Evolutionary conservation across 2,797 vertebrate genomes (phyloP).

Genomic region (Threskiornis aethiopicus): DNA sequence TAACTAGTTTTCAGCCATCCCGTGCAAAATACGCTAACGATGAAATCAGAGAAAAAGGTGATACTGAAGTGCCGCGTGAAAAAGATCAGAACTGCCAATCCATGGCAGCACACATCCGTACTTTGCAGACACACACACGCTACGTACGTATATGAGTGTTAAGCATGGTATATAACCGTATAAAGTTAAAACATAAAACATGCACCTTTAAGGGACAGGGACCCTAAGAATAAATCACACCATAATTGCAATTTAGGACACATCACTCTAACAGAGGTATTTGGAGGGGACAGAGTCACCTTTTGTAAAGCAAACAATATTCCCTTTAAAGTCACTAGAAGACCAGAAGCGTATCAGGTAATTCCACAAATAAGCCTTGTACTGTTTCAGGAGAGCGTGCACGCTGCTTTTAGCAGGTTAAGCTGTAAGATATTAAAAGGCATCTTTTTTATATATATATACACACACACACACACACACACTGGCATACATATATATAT

Average conservation of each 20-base stretch:
- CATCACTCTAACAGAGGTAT: too few relatives aligned
- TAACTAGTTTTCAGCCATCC: neutral
- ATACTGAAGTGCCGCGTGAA: neutral
- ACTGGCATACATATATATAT: neutral
- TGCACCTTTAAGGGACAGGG: neutral
- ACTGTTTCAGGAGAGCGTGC: neutral
- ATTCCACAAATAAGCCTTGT: neutral
- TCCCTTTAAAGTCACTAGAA: neutral
- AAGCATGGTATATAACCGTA: too few relatives aligned
- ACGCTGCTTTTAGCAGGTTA: neutral
- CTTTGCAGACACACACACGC: neutral
- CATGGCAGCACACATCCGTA: rapidly evolving
- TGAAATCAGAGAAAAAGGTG: neutral
- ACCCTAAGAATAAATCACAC: neutral
- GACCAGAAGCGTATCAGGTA: neutral
- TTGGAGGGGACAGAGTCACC: neutral
- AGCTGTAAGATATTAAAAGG: neutral
- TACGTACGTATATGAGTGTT: rapidly evolving
- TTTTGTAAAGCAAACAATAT: neutral
- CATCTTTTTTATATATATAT: neutral
- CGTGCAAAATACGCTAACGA: neutral
- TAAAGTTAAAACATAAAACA: neutral
- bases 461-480: too few relatives aligned
- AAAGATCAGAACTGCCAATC: neutral
- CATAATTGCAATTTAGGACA: neutral